These are phyloP conservation scores for Schizotus pectinicornis DNA, from an alignment of 2,888 invertebrate species.

Conservation along the genomic window DNA sequence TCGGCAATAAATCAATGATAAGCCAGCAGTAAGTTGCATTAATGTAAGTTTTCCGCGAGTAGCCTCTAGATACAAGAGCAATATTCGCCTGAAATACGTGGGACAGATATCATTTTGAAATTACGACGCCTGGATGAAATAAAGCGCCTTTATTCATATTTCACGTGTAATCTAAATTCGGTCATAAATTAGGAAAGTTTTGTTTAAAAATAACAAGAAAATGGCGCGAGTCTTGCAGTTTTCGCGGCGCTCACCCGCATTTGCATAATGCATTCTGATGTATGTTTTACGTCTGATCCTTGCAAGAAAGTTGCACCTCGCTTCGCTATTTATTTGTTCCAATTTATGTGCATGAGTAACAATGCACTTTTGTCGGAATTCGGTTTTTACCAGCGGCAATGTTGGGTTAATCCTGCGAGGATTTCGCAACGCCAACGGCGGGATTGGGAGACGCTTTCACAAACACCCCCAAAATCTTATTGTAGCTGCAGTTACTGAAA, in stretches of 20 bases:
- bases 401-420: neutral
- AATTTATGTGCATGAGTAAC: conserved; percentile 50
- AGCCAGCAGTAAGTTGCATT: conserved; percentile 9
- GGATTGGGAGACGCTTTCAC: no score
- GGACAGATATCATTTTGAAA: conserved; percentile 30
- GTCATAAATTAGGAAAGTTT: conserved; percentile 46
- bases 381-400: neutral
- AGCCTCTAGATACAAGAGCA: conserved; percentile 15
- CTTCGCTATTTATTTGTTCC: conserved; percentile 44
- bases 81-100: conserved; percentile 23
- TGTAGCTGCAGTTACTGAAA: no score
- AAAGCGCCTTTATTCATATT: conserved; percentile 40
- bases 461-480: no score
- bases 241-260: conserved; percentile 35
- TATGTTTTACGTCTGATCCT: conserved; percentile 47
- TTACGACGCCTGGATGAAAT: conserved; percentile 29
- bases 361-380: conserved; percentile 35
- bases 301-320: conserved; percentile 40
- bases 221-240: conserved; percentile 29
- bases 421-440: no score
- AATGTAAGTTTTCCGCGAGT: conserved; percentile 9
- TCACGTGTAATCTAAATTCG: conserved; percentile 45
- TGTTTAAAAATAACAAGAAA: conserved; percentile 40
- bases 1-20: conserved; percentile 19
- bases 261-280: conserved; percentile 48